A percentile compares a stretch with the other conserved stretches of the same genome.
Evolutionary conservation across 2,797 vertebrate genomes (phyloP).

Genomic region (Fringilla coelebs): DNA sequence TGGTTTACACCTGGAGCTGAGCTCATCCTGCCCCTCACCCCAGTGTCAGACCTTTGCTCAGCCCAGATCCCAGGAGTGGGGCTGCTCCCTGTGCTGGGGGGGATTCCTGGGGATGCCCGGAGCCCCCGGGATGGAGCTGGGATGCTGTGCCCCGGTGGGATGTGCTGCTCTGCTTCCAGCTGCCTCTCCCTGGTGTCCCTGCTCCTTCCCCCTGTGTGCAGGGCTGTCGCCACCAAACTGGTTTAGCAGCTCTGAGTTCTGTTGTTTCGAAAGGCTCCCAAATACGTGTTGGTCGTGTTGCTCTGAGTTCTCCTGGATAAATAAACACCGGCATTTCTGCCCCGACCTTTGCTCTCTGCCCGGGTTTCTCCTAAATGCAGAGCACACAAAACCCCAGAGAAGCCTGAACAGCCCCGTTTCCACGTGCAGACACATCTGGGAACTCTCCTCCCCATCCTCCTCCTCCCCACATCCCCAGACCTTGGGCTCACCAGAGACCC

Average conservation of each 20-base stretch:
- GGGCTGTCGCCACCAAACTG: constrained; percentile 42
- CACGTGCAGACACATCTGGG: background rate
- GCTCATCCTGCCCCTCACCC: background rate
- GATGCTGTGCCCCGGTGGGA: accelerated
- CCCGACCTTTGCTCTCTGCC: constrained; percentile 66
- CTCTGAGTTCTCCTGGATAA: constrained; percentile 51
- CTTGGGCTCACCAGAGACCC: background rate
- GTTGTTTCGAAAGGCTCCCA: constrained; percentile 61
- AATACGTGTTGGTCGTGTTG: constrained; percentile 36
- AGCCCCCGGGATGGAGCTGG: background rate
- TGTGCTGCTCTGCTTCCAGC: background rate
- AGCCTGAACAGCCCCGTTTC: background rate
- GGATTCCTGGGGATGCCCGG: background rate
- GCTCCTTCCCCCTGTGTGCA: background rate
- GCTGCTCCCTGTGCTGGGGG: accelerated
- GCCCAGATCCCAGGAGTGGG: background rate
- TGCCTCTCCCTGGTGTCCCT: background rate
- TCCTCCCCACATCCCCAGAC: background rate
- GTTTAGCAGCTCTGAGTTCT: constrained; percentile 55
- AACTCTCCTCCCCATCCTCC: background rate
- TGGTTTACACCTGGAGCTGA: background rate
- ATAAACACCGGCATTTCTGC: constrained; percentile 62
- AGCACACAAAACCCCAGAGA: background rate
- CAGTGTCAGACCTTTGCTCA: background rate
- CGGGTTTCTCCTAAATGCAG: constrained; percentile 62